Evolutionary conservation across 2,797 vertebrate species (phyloP).

Genomic region (Poliocrania exsul): DNA sequence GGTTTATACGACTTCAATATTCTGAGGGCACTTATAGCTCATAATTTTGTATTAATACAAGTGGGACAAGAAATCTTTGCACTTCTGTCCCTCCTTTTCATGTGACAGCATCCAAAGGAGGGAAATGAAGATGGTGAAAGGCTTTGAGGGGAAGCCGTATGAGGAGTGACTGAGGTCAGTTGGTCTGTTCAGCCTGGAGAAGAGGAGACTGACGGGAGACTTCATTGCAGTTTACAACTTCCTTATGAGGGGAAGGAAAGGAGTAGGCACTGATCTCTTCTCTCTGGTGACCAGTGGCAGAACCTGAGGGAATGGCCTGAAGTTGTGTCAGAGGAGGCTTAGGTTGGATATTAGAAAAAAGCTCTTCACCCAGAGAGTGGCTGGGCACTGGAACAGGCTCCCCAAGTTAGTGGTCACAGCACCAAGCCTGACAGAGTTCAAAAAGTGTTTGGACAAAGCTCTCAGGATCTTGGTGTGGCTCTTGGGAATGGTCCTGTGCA

Average conservation of each 20-base stretch:
- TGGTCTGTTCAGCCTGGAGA: fast-evolving
- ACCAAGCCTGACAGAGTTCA: not conserved
- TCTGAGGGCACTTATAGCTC: no score
- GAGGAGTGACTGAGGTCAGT: fast-evolving
- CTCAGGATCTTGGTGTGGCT: not conserved
- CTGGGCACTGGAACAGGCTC: not conserved
- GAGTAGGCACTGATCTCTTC: not conserved
- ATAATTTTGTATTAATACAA: no score
- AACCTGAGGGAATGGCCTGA: fast-evolving
- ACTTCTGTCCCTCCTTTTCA: no score
- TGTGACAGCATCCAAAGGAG: not conserved
- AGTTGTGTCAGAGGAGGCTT: not conserved
- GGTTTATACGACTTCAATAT: no score
- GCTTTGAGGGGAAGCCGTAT: fast-evolving
- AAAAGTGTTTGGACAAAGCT: not conserved
- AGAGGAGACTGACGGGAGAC: not conserved
- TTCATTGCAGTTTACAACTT: fast-evolving
- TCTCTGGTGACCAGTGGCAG: no score
- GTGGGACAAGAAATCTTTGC: no score
- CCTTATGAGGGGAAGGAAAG: fast-evolving
- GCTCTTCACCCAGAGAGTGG: fast-evolving
- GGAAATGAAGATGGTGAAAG: fast-evolving
- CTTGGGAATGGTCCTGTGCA: not conserved
- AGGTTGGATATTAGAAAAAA: not conserved
- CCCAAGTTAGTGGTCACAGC: not conserved